Conservation (phyloP, 1,140 invertebrate genomes). For the Holcopasites calliopsidis region DNA sequence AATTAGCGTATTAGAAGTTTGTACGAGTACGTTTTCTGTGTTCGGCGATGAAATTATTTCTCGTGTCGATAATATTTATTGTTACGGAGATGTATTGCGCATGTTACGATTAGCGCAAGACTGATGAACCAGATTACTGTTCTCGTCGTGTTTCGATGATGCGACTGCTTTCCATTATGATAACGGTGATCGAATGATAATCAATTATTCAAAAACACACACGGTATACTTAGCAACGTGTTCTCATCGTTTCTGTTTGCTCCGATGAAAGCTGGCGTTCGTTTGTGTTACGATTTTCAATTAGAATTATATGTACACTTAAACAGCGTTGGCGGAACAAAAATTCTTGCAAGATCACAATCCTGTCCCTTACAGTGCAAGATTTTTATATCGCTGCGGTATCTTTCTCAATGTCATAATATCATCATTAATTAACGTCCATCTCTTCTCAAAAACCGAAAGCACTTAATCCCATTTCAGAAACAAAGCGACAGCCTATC, state of each 20-base stretch:
- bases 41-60: conserved; percentile 33
- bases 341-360: background rate
- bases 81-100: conserved; percentile 18
- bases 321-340: background rate
- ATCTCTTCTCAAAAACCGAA: background rate
- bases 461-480: conserved; percentile 31
- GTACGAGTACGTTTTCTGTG: too few relatives aligned
- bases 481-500: conserved; percentile 25
- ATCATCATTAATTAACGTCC: background rate
- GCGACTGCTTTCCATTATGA: conserved; percentile 11
- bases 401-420: background rate
- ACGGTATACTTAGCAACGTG: conserved; percentile 36
- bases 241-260: conserved; percentile 17
- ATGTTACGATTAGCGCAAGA: background rate
- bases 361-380: background rate
- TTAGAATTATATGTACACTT: background rate
- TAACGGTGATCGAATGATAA: conserved; percentile 16
- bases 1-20: conserved; percentile 45
- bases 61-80: conserved; percentile 26
- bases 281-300: background rate
- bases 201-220: conserved; percentile 40
- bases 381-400: background rate
- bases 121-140: conserved; percentile 28
- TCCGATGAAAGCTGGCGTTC: background rate
- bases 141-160: conserved; percentile 29